These are phyloP conservation scores for Zaprionus vittiger DNA, from an alignment of 1,140 invertebrate genomes.

Conservation along the genomic window DNA sequence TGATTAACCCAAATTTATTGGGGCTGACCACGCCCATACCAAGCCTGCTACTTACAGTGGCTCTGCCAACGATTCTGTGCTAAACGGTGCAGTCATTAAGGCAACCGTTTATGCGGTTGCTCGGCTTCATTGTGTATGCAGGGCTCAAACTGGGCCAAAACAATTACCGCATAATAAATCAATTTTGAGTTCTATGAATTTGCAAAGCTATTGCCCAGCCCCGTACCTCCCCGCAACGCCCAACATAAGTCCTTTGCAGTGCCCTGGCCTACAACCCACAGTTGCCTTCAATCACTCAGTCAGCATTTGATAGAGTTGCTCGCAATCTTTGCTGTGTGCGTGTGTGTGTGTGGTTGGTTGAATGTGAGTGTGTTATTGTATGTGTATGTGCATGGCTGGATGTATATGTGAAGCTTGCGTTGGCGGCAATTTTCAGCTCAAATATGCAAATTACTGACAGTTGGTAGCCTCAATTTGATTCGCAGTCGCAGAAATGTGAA, in stretches of 20 bases:
- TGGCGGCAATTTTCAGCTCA: slow-evolving; percentile 68
- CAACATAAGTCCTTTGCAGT: background rate
- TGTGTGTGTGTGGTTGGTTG: slow-evolving; percentile 13
- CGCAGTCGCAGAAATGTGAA: slow-evolving; percentile 54
- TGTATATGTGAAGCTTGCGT: slow-evolving; percentile 19
- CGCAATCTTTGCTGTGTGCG: slow-evolving; percentile 19
- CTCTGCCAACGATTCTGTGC: background rate
- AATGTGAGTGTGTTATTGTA: slow-evolving; percentile 13
- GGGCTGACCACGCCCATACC: slow-evolving; percentile 21
- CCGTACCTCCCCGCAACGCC: background rate
- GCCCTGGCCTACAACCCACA: slow-evolving; percentile 11
- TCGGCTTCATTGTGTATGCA: slow-evolving; percentile 61
- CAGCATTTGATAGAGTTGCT: slow-evolving; percentile 45
- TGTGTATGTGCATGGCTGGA: slow-evolving; percentile 29
- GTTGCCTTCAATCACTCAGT: slow-evolving; percentile 51
- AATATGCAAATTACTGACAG: slow-evolving; percentile 77
- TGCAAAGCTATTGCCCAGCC: slow-evolving; percentile 31
- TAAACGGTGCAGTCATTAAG: slow-evolving; percentile 50
- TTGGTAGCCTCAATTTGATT: slow-evolving; percentile 76
- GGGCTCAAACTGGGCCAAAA: slow-evolving; percentile 72
- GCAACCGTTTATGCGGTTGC: slow-evolving; percentile 44
- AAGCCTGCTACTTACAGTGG: background rate
- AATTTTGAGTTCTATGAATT: slow-evolving; percentile 72
- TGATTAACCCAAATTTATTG: slow-evolving; percentile 58
- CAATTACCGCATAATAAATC: slow-evolving; percentile 80